Evolutionary conservation across 2,888 invertebrate species (phyloP), one percentile per base, ranked within the genome.

Genomic region (Sinhomidia bicolor): DNA sequence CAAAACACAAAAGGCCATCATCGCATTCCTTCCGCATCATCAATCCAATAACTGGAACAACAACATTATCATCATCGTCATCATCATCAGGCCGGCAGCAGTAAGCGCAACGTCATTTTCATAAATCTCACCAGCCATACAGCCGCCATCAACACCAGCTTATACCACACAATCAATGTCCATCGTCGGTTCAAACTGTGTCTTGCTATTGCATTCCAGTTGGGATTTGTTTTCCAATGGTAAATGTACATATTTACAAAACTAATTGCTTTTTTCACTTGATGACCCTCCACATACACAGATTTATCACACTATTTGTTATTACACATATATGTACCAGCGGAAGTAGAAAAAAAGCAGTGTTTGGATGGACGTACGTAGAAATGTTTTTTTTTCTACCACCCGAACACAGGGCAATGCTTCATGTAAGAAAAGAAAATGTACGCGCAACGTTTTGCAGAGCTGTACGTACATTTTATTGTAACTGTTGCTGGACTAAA

Each of bases 201-300:
- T n/a, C n/a, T n/a, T n/a, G 14, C 10, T 47, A 60, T 26, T 26
- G 29, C 29, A 60, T 60, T 10, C 60, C 60, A 60, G 60, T 29
- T 29, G 60, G 60, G 60, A 60, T 60, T 60, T 60, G 3, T 60
- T 12, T 29, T 29, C 23, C 9, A 60, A 29, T 60, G 12, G 3
- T 60, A 60, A 9, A 57, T 4, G 20, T 57, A 57, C 17, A 17
- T 57, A 65, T 36, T 71, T 41, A 9, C 36, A 41, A 41, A 71
- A 71, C 68, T 71, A 71, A 71, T 71, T 71, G 68, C 68, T 71
- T 41, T 71, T 71, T 71, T 71, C 68, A 71, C 68, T 41, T 71
- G 68, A 71, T 71, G 26, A 71, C 68, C 68, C n/a, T n/a, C n/a
- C n/a, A n/a, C n/a, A n/a, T n/a, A n/a, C 68, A 71, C 68, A 60